phyloP scores from a whole-genome alignment of 2,888 invertebrate species.

The Ditylenchus weischeri region DNA sequence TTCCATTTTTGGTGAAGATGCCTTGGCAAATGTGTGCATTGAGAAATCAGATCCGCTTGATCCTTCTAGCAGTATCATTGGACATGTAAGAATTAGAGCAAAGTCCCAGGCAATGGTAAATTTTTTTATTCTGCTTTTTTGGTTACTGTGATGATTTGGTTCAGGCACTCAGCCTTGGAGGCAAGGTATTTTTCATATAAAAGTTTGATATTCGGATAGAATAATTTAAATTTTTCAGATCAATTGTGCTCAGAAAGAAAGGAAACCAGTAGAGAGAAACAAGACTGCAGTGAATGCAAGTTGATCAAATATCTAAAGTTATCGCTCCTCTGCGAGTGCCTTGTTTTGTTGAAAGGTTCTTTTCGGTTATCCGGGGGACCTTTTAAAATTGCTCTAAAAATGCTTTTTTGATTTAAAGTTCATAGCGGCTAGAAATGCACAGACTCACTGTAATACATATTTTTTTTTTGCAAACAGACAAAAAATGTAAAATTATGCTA shows the following conservation, averaged over 20 bases:
- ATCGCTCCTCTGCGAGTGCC: not conserved
- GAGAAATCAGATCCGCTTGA: constrained; percentile 70
- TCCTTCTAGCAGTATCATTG: constrained; percentile 78
- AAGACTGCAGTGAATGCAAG: constrained; percentile 2
- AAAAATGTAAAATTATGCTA: too few relatives aligned
- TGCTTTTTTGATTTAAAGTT: too few relatives aligned
- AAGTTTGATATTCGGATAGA: not conserved
- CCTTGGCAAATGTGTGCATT: constrained; percentile 94
- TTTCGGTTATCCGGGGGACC: too few relatives aligned
- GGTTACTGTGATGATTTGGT: too few relatives aligned
- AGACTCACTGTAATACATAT: too few relatives aligned
- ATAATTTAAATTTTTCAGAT: constrained; percentile 16
- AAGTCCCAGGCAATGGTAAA: constrained; percentile 98
- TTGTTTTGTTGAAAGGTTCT: too few relatives aligned
- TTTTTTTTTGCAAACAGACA: too few relatives aligned
- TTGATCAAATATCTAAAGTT: constrained; percentile 1
- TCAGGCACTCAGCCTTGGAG: constrained; percentile 18
- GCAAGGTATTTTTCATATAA: constrained; percentile 11
- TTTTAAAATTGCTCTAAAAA: too few relatives aligned
- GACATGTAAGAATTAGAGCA: constrained; percentile 94
- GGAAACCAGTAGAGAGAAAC: constrained; percentile 21
- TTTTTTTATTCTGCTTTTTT: too few relatives aligned
- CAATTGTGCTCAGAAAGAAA: constrained; percentile 22
- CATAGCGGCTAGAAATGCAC: too few relatives aligned
- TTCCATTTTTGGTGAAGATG: constrained; percentile 80